A percentile compares a stretch with the other conserved stretches of the same genome.
phyloP scores from a whole-genome alignment of 2,888 invertebrate genomes.

The Thymelicus lineola region DNA sequence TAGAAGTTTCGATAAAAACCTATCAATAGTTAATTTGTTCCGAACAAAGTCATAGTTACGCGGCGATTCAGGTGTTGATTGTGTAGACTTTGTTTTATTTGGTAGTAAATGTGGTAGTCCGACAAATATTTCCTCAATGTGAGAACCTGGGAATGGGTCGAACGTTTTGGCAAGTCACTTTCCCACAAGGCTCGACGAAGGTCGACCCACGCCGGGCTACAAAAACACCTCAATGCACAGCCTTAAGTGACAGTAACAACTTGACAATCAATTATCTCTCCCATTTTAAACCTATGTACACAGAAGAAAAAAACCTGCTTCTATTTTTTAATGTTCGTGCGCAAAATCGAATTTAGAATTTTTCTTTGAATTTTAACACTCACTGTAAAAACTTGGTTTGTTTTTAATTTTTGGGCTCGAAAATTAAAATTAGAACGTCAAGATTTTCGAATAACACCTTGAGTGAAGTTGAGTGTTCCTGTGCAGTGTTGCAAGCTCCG shows the following conservation, averaged over 20 bases:
- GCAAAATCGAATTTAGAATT: not conserved
- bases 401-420: not conserved
- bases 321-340: not conserved
- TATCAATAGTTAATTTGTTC: conserved; percentile 32
- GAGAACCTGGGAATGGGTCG: conserved; percentile 35
- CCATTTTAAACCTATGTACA: conserved; percentile 39
- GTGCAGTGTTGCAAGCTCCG: conserved; percentile 38
- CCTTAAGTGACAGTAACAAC: conserved; percentile 35
- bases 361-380: not conserved
- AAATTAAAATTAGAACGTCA: conserved; percentile 30
- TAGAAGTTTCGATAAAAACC: conserved; percentile 43
- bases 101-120: conserved; percentile 19
- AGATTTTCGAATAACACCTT: conserved; percentile 13
- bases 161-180: conserved; percentile 63
- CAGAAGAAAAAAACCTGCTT: conserved; percentile 18
- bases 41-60: conserved; percentile 20
- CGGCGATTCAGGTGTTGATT: conserved; percentile 8
- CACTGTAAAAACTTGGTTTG: not conserved
- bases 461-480: not conserved
- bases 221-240: conserved; percentile 47
- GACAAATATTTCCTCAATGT: conserved; percentile 35
- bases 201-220: conserved; percentile 45
- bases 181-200: conserved; percentile 59
- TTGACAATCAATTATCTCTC: conserved; percentile 38
- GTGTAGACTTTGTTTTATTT: not conserved